phyloP scores from a whole-genome alignment of 2,113 vertebrate genomes.

The Larimichthys crocea region DNA sequence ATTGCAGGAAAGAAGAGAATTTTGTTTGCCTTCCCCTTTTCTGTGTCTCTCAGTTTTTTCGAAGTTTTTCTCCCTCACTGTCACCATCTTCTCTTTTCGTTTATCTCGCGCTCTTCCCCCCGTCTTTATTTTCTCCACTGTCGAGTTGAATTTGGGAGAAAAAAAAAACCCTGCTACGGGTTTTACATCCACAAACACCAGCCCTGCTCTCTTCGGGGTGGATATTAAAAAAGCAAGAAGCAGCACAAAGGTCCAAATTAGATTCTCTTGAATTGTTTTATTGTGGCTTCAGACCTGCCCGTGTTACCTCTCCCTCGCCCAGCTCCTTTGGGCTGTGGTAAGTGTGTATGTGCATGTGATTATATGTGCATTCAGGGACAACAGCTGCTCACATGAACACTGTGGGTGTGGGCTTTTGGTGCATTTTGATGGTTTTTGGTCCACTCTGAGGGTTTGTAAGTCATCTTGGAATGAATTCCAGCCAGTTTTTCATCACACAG shows the following conservation, averaged over 20 bases:
- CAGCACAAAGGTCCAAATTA: conserved; percentile 58
- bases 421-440: not conserved
- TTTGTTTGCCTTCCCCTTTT: conserved; percentile 63
- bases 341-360: conserved; percentile 5
- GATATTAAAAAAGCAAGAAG: conserved; percentile 53
- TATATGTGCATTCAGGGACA: conserved; percentile 5
- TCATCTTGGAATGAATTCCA: conserved; percentile 19
- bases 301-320: conserved; percentile 1
- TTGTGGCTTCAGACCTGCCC: conserved; percentile 34
- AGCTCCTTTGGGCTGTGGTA: not conserved
- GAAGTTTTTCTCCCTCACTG: conserved; percentile 17
- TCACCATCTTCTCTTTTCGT: conserved; percentile 43
- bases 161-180: conserved; percentile 17
- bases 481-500: not conserved
- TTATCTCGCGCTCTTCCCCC: conserved; percentile 24
- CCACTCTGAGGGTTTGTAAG: conserved; percentile 8
- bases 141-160: conserved; percentile 18
- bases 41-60: conserved; percentile 41
- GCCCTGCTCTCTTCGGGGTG: conserved; percentile 26
- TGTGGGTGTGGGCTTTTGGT: conserved; percentile 23
- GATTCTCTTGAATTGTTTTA: conserved; percentile 47
- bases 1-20: conserved; percentile 76
- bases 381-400: conserved; percentile 52
- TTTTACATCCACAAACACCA: conserved; percentile 45
- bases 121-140: conserved; percentile 58